Conservation (phyloP, 2,888 invertebrate species). For the Colletes collaris region DNA sequence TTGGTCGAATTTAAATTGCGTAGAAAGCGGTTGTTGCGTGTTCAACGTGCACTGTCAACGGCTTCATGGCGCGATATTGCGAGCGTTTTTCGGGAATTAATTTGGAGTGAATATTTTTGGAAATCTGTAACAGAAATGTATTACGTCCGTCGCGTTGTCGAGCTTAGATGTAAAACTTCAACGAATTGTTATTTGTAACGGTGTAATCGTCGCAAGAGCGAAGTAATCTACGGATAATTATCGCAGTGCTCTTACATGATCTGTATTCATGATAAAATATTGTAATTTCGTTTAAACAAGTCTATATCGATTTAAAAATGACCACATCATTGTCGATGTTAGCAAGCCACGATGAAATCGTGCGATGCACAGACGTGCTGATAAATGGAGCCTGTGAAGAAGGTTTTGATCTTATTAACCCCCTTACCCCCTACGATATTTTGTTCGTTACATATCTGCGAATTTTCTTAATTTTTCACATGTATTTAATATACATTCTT, state of each 20-base stretch:
- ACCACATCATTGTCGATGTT: constrained; percentile 85
- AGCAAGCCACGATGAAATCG: constrained; percentile 89
- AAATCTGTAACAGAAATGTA: constrained; percentile 21
- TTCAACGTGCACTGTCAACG: constrained; percentile 48
- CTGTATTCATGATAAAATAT: constrained; percentile 16
- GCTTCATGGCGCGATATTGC: constrained; percentile 28
- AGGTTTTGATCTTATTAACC: constrained; percentile 83
- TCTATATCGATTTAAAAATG: constrained; percentile 66
- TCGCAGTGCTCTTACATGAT: constrained; percentile 5
- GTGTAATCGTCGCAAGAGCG: not conserved
- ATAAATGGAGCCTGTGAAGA: constrained; percentile 88
- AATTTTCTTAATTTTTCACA: no score
- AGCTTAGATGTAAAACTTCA: not conserved
- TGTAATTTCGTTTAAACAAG: constrained; percentile 1
- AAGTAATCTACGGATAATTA: not conserved
- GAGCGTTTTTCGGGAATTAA: not conserved
- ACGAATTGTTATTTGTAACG: constrained; percentile 10
- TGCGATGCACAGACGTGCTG: constrained; percentile 87
- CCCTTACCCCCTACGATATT: not conserved
- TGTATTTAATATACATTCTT: not conserved
- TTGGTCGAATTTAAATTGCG: constrained; percentile 55
- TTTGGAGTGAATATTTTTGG: not conserved
- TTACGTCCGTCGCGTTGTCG: not conserved
- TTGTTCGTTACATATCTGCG: not conserved
- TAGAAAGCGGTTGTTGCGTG: constrained; percentile 39